Evolutionary conservation across 2,888 invertebrate genomes (phyloP), one percentile per base, ranked within the genome.

Genomic region (Eudemis profundana): DNA sequence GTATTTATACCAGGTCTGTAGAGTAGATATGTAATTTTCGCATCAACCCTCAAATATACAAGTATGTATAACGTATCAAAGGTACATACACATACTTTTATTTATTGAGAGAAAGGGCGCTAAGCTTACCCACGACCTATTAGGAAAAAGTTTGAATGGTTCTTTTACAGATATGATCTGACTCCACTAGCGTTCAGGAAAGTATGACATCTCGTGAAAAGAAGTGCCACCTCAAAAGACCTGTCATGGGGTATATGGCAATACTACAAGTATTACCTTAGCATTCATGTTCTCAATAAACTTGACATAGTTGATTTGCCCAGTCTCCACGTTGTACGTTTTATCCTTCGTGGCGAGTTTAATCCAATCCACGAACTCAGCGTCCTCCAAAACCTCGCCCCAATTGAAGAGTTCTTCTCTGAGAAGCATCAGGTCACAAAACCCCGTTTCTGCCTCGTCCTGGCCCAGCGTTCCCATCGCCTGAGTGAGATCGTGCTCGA

Each of bases 221-320:
- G n/a, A n/a, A n/a, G n/a, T n/a, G n/a, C n/a, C n/a, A n/a, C n/a
- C n/a, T n/a, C n/a, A n/a, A n/a, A n/a, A n/a, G n/a, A n/a, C 27
- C 27, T 27, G 27, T 5, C 27, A 27, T 27, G n/a, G 33, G 33
- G 33, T 10, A 33, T 33, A 33, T 33, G 7, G 8, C 8, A 23
- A 23, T 4, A 4, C 23, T 23, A 5, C 8, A 33, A 8, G 33
- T 33, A 17, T 17, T 56, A 56, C 56, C 54, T 84, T 90, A 12
- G 70, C 74, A 59, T 91, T 92, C 89, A 92, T 89, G 56, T 84
- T 85, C 53, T 92, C 92, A 14, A 92, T 79, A 73, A 91, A 92
- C 72, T 87, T 89, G 0, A 76, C 76, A 51, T 90, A 89, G 19
- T 76, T 73, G 29, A 92, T 81, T 1, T 68, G 68, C 0, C 87